Evolutionary conservation across 2,113 vertebrate species (phyloP), one percentile per base, ranked within the genome.

Genomic region (Alligator mississippiensis): DNA sequence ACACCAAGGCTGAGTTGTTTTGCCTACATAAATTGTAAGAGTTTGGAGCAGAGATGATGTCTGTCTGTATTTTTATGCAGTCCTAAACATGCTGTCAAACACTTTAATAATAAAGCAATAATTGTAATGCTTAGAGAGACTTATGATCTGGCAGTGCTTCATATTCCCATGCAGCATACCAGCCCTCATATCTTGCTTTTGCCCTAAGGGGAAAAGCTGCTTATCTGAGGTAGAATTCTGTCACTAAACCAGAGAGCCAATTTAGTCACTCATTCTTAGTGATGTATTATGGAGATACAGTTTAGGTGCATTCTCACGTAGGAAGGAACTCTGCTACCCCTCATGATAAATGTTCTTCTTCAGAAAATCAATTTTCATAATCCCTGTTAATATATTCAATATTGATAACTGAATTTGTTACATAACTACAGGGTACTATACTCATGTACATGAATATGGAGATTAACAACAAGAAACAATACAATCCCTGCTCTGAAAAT

Each of bases 161-260:
- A 27, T 30, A 27, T 60, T 38, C 66, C 81, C 38, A 30, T 47
- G 70, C 70, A 63, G n/a, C 21, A 47, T 22, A 12, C 11, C 14
- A 10, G 13, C 25, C 28, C 30, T 54, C 54, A 2, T 27, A 28
- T 57, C 55, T 66, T 1, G 0, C 34, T 8, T n/a, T 6, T 77
- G 16, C 25, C 19, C 10, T 13, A n/a, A 3, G 24, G 19, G 16
- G 68, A 57, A 77, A 77, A 38, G 38, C 19, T 80, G 22, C 61
- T 75, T 80, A 54, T 76, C 54, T 76, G 24, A 28, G 15, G 22
- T 11, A 22, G 61, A 11, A 11, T 16, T 76, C 27, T 55, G 74
- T 76, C 54, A 76, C 47, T 55, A 57, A 17, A 9, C 74, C 47
- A 57, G 6, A 76, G 47, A 55, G 17, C 15, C 27, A 76, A 28